These are phyloP conservation scores for Drosophila azteca DNA, from an alignment of 1,140 invertebrate species.

Conservation along the genomic window DNA sequence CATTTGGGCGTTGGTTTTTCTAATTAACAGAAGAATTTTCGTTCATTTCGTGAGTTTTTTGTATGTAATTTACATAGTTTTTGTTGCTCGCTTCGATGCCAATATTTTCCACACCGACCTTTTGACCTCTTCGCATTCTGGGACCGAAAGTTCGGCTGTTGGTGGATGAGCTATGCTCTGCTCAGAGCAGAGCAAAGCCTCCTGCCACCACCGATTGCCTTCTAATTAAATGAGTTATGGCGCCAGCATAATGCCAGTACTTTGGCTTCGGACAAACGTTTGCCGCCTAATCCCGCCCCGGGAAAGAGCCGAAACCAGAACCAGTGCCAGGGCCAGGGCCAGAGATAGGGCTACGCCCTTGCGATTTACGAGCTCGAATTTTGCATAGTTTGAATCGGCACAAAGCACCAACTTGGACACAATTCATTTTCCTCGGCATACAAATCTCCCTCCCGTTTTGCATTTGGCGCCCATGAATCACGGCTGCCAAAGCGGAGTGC, in stretches of 20 bases:
- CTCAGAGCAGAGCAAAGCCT: too few relatives aligned
- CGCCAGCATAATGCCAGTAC: slow-evolving; percentile 60
- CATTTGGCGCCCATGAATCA: slow-evolving; percentile 72
- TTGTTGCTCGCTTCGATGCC: slow-evolving; percentile 13
- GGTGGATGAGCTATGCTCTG: slow-evolving; percentile 42
- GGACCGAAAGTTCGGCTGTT: slow-evolving; percentile 13
- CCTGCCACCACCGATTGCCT: slow-evolving; percentile 37
- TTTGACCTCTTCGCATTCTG: slow-evolving; percentile 45
- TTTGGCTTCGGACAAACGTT: slow-evolving; percentile 47
- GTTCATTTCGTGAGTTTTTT: slow-evolving; percentile 33
- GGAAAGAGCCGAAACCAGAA: slow-evolving; percentile 2
- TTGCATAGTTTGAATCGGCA: slow-evolving; percentile 78
- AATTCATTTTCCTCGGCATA: slow-evolving; percentile 68
- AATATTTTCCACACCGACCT: slow-evolving; percentile 41
- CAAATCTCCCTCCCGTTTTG: slow-evolving; percentile 71
- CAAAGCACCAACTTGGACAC: slow-evolving; percentile 51
- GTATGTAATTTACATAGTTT: slow-evolving; percentile 42
- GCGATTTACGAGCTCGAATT: slow-evolving; percentile 69
- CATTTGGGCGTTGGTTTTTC: slow-evolving; percentile 52
- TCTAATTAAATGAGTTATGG: slow-evolving; percentile 73
- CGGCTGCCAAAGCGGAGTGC: slow-evolving; percentile 11
- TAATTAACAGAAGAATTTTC: slow-evolving; percentile 67
- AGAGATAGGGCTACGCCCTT: slow-evolving; percentile 39
- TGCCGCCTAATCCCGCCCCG: slow-evolving; percentile 46
- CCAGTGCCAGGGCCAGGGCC: background rate